Evolutionary conservation across 2,113 vertebrate genomes (phyloP), one percentile per base, ranked within the genome.

Genomic region (Misgurnus mizolepis): DNA sequence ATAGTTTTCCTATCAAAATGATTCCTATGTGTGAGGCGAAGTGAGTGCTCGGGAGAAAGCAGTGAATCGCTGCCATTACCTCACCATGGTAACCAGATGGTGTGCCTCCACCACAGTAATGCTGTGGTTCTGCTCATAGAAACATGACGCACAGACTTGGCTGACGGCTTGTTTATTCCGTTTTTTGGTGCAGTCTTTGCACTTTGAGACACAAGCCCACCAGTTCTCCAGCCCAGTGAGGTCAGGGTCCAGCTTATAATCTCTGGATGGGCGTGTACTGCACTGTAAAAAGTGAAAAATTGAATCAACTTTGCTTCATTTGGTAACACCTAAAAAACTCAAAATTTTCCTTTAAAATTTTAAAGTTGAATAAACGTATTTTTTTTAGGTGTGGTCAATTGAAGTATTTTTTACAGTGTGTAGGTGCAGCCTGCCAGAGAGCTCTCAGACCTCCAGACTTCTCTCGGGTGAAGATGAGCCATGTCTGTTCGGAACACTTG

Each of bases 401-500:
- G 27, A 34, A 34, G 27, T 34, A 34, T 34, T 34, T 34, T 34
- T 34, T 34, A 2, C 27, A 34, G 66, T 47, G 67, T 65, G 11
- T 18, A 22, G 27, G 27, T 41, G 82, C 80, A 50, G 39, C 14
- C 7, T 61, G 69, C 1, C 18, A 69, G 49, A n/a, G 3, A 77
- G 15, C 43, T 53, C 45, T 18, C 7, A 5, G 40, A 47, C 65
- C 56, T 65, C 69, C 65, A 34, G 18, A 47, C 9, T 39, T 84
- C 79, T 69, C 82, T 53, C 83, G 67, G 40, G 75, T 67, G 79
- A 87, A 50, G 83, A 87, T 58, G 69, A 87, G 77, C 79, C 58
- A 15, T 79, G 78, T n/a, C 76, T 69, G 65, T 89, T 88, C 84
- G 76, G 80, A 87, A 75, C 43, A n/a, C 47, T 34, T 22, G 72